Evolutionary conservation across 2,113 vertebrate species (phyloP), one percentile per base, ranked within the genome.

Genomic region (Callipepla californica): DNA sequence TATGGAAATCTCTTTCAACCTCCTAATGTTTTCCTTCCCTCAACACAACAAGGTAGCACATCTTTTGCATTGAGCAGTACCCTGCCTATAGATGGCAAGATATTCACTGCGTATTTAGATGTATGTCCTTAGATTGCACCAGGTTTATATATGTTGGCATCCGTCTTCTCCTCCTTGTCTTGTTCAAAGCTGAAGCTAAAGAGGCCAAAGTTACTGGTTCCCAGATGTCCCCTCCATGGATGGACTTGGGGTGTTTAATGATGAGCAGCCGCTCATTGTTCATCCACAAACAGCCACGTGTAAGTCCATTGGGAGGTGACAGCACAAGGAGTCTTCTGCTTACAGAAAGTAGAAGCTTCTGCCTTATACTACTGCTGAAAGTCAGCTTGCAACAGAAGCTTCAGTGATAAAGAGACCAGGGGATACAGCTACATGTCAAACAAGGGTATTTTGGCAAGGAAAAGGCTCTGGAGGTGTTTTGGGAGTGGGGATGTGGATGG

Each of bases 211-310:
- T 16, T 57, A 14, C 17, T 42, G 10, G 6, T 21, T 91, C 82
- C 50, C 63, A 34, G 63, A 76, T 58, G 13, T 72, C 63, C 26
- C 22, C 42, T 72, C 14, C 11, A 18, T 48, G 38, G 48, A 50
- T 13, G 20, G 53, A 68, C 16, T 3, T 25, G 23, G 19, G 30
- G 48, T 3, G 32, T 53, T 44, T 57, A n/a, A 58, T 48, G 18
- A 16, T 44, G 53, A 87, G 28, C 23, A 48, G 51, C 22, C 47
- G 5, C 22, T 75, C 67, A 11, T 38, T 36, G 7, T 21, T 80
- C n/a, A 59, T 80, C 53, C 8, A 59, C 21, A 32, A 12, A 34
- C 12, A 47, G 25, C 0, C 0, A 34, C 10, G 30, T 13, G 18
- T 22, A 78, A 82, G 59, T 81, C 32, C 32, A 26, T 4, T n/a